These are phyloP conservation scores for Rhinoderma darwinii DNA, from an alignment of 2,113 vertebrate species.

Conservation along the genomic window DNA sequence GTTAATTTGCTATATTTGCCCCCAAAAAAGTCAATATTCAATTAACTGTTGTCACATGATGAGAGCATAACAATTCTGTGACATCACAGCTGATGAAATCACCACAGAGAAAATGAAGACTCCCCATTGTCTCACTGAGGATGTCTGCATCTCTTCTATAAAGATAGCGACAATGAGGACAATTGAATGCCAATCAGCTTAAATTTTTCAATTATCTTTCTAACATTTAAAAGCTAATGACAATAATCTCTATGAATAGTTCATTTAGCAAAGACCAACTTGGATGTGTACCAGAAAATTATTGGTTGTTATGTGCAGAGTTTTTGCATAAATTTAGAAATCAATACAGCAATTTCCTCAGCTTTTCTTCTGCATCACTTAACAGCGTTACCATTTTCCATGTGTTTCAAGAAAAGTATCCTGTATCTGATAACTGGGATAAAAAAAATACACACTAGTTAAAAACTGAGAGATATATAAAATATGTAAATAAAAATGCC, in stretches of 20 bases:
- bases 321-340: neutral
- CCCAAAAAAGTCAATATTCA: too few species aligned
- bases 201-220: neutral
- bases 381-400: neutral
- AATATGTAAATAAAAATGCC: too few species aligned
- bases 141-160: neutral
- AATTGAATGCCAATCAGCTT: neutral
- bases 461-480: too few species aligned
- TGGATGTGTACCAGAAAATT: neutral
- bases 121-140: neutral
- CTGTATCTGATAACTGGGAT: neutral
- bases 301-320: neutral
- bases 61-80: neutral
- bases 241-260: neutral
- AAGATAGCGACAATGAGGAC: neutral
- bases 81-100: neutral
- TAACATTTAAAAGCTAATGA: neutral
- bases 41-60: neutral
- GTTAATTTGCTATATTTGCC: too few species aligned
- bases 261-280: neutral
- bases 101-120: neutral
- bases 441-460: neutral
- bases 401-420: neutral
- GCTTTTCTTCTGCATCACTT: neutral
- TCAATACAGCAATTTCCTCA: neutral